Evolutionary conservation across 2,888 invertebrate species (phyloP), one percentile per base, ranked within the genome.

Genomic region (Zelleria hepariella): DNA sequence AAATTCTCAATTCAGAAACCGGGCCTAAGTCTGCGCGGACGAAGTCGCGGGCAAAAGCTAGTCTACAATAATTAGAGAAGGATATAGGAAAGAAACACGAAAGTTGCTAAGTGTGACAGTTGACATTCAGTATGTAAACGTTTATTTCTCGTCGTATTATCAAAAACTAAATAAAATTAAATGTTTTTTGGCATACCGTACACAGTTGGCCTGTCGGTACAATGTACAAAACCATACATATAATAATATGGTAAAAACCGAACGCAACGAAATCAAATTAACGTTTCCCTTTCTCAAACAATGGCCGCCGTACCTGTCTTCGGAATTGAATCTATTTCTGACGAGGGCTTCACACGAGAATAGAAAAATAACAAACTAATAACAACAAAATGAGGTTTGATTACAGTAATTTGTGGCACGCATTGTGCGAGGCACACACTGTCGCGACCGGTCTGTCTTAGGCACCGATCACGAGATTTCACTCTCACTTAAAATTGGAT

Each of bases 331-430:
- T 51, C 26, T 25, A 51, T 21, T 58, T 58, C 20, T 57, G 24
- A 57, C 57, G 48, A 60, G 55, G 23, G 59, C 58, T 64, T 60
- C 25, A 58, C 59, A 57, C 58, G 60, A 59, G 60, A 59, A 57
- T 60, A 60, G 59, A 61, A 65, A 60, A 61, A 61, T 59, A 59
- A 58, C 59, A 58, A 59, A 59, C 26, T 62, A 62, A 62, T 58
- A 61, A 59, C 61, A 60, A 21, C 60, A 62, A 59, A 64, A 64
- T 63, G 60, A 61, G 61, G 47, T 51, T 61, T 59, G 58, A 61
- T 58, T 62, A 62, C 61, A 57, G 57, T 60, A 63, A 63, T 65
- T 65, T 65, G 62, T 59, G 59, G 60, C 64, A 64, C 63, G 65
- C 63, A 62, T 55, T 23, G 24, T 23, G 23, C 57, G 53, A 10